A percentile compares a stretch with the other conserved stretches of the same genome.
Conservation (phyloP, 2,797 vertebrate species). For the Enteromius trimaculatus region DNA sequence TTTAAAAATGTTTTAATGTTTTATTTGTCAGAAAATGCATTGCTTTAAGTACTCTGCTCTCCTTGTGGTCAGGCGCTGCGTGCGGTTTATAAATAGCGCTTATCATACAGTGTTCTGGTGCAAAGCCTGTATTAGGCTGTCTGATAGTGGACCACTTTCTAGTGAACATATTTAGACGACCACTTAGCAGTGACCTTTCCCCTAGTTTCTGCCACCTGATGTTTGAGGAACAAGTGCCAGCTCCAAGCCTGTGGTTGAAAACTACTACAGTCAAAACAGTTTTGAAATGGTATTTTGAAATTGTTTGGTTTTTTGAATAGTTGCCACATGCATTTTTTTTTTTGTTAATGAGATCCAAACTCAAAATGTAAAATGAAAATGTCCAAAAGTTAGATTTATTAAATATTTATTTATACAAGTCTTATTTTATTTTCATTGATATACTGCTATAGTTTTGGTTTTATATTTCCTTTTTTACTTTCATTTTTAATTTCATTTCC, state of each 20-base stretch:
- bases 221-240: slow-evolving; percentile 9
- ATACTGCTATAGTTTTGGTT: no score
- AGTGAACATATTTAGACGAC: slow-evolving; percentile 66
- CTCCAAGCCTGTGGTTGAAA: background rate
- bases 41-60: background rate
- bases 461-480: no score
- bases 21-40: background rate
- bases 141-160: slow-evolving; percentile 69
- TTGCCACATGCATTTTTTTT: no score
- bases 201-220: slow-evolving; percentile 59
- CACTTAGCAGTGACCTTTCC: slow-evolving; percentile 67
- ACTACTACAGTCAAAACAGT: background rate
- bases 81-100: slow-evolving; percentile 67
- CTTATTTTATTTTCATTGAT: no score
- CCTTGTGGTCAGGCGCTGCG: slow-evolving; percentile 52
- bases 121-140: slow-evolving; percentile 61
- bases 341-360: background rate
- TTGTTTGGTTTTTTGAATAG: background rate
- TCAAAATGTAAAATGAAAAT: background rate
- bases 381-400: background rate
- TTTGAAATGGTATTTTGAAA: background rate
- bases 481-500: no score
- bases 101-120: slow-evolving; percentile 63
- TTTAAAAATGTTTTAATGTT: background rate
- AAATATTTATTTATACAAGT: no score